phyloP scores from a whole-genome alignment of 37 sponge, comb jelly and placozoan genomes.

The Axinella damicornis region DNA sequence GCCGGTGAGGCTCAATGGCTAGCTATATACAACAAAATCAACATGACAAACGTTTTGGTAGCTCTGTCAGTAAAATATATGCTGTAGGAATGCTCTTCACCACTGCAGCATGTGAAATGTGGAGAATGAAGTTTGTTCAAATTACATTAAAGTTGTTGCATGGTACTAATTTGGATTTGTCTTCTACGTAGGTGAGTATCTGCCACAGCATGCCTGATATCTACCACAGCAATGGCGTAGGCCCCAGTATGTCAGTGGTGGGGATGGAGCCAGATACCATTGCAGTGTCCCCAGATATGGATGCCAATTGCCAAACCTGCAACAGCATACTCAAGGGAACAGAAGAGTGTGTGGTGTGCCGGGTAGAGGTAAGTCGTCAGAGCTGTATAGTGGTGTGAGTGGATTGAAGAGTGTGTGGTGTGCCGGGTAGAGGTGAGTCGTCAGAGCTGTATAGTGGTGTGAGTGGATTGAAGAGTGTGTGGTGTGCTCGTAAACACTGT shows the following conservation, averaged over 20 bases:
- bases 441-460: too few relatives aligned
- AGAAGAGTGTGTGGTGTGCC: slow-evolving; percentile 32
- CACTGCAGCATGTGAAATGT: too few relatives aligned
- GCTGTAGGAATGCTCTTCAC: too few relatives aligned
- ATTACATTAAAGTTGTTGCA: too few relatives aligned
- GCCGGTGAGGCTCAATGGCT: too few relatives aligned
- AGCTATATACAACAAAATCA: too few relatives aligned
- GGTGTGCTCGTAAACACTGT: too few relatives aligned
- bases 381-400: too few relatives aligned
- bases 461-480: slow-evolving; percentile 1
- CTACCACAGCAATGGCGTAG: slow-evolving; percentile 10
- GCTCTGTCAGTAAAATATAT: too few relatives aligned
- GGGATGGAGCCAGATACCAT: neutral
- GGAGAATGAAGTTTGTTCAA: too few relatives aligned
- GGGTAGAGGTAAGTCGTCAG: slow-evolving; percentile 17
- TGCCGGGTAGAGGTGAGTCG: slow-evolving; percentile 37
- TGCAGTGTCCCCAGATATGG: slow-evolving; percentile 14
- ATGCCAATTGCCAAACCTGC: neutral
- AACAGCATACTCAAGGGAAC: neutral
- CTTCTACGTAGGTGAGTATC: slow-evolving; percentile 20
- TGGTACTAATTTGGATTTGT: too few relatives aligned
- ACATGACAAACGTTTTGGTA: too few relatives aligned
- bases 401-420: slow-evolving; percentile 9
- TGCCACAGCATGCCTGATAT: slow-evolving; percentile 2
- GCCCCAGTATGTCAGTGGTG: neutral